These are phyloP conservation scores for Hedychridium roseum DNA, from an alignment of 2,888 invertebrate genomes.

Conservation along the genomic window DNA sequence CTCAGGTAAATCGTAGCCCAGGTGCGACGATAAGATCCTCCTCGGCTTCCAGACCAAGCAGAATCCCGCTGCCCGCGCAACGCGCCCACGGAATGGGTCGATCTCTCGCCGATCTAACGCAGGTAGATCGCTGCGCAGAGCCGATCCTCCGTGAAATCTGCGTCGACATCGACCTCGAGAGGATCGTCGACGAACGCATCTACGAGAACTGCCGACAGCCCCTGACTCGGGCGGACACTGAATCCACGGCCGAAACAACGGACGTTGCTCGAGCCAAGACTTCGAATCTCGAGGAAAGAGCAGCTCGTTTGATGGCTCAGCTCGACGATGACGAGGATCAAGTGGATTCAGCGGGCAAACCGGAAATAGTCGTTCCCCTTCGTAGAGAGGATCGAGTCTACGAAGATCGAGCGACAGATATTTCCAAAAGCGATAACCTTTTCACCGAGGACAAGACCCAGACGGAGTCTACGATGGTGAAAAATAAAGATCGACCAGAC, in stretches of 20 bases:
- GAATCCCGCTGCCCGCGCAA: conserved; percentile 55
- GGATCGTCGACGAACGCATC: conserved; percentile 51
- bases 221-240: no score
- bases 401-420: conserved; percentile 28
- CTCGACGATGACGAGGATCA: conserved; percentile 58
- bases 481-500: neutral
- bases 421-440: no score
- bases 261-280: neutral
- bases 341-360: no score
- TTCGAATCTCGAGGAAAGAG: conserved; percentile 51
- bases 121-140: conserved; percentile 55
- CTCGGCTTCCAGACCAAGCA: conserved; percentile 48
- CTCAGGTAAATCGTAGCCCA: conserved; percentile 6
- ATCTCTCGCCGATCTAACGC: conserved; percentile 59
- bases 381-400: conserved; percentile 26
- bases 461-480: conserved; percentile 15
- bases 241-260: no score
- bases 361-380: conserved; percentile 16
- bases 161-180: conserved; percentile 49
- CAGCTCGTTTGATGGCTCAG: conserved; percentile 53
- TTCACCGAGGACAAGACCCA: conserved; percentile 7
- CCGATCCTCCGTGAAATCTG: conserved; percentile 14
- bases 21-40: conserved; percentile 35
- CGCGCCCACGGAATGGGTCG: conserved; percentile 43
- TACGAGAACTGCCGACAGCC: conserved; percentile 55